Evolutionary conservation across 2,113 vertebrate genomes (phyloP).

Genomic region (Perccottus glenii): DNA sequence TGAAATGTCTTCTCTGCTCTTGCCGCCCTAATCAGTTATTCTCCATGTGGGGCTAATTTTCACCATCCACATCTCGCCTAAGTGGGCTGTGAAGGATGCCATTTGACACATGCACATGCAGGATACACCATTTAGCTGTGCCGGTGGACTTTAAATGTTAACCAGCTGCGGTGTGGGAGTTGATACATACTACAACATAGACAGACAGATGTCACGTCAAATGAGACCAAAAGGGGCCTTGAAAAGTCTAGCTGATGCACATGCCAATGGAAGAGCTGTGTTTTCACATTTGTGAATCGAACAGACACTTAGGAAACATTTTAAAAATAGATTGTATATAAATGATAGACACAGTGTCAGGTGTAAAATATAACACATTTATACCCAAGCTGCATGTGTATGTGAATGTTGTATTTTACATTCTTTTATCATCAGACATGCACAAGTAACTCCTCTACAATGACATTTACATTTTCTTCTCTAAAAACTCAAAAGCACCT

Average conservation of each 20-base stretch:
- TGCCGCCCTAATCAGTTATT: constrained; percentile 26
- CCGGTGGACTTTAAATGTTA: constrained; percentile 44
- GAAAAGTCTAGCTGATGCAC: constrained; percentile 23
- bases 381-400: too few relatives aligned
- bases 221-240: constrained; percentile 41
- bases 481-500: not conserved
- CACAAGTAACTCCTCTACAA: too few relatives aligned
- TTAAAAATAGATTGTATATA: not conserved
- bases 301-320: not conserved
- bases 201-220: constrained; percentile 46
- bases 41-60: constrained; percentile 41
- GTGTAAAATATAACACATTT: not conserved
- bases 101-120: constrained; percentile 8
- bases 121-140: not conserved
- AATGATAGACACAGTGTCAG: not conserved
- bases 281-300: not conserved
- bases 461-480: not conserved
- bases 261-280: not conserved
- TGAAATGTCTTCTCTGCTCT: constrained; percentile 27
- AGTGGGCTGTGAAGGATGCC: constrained; percentile 9
- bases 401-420: too few relatives aligned
- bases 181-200: constrained; percentile 10
- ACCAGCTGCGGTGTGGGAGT: not conserved
- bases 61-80: constrained; percentile 23
- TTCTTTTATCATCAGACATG: too few relatives aligned